phyloP scores from a whole-genome alignment of 2,113 vertebrate genomes.

The Loxodonta africana region DNA sequence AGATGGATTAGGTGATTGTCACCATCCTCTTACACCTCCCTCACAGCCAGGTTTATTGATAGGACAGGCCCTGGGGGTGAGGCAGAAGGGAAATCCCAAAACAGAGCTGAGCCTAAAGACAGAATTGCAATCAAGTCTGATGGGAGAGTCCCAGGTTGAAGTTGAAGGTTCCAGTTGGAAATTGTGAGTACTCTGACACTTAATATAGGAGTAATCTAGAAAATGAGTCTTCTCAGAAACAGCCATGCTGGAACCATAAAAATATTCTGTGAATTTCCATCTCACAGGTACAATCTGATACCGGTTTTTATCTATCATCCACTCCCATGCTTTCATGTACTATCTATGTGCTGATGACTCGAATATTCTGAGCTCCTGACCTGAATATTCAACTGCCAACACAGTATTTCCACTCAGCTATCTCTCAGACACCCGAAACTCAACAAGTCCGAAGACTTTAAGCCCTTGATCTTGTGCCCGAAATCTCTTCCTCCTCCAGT shows the following conservation, averaged over 20 bases:
- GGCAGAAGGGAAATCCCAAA: background rate
- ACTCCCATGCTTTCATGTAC: slow-evolving; percentile 61
- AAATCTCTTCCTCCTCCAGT: slow-evolving; percentile 64
- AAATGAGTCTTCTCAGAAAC: slow-evolving; percentile 41
- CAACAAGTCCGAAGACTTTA: slow-evolving; percentile 20
- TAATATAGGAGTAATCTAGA: background rate
- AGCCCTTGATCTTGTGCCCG: slow-evolving; percentile 65
- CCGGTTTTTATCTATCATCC: slow-evolving; percentile 17
- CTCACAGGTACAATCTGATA: background rate
- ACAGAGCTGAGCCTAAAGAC: background rate
- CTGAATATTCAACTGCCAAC: slow-evolving; percentile 62
- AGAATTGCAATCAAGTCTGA: background rate
- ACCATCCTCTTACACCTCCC: background rate
- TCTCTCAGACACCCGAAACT: slow-evolving; percentile 52
- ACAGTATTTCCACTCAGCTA: slow-evolving; percentile 60
- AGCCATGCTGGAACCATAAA: background rate
- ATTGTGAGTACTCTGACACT: background rate
- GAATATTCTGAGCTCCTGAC: slow-evolving; percentile 74
- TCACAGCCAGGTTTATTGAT: background rate
- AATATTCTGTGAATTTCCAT: background rate
- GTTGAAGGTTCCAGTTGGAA: background rate
- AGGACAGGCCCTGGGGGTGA: background rate
- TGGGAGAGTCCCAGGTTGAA: background rate
- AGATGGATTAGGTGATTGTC: background rate
- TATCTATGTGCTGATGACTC: slow-evolving; percentile 75